phyloP scores from a whole-genome alignment of 2,797 vertebrate species.

The Hippopotamyrus pictus region DNA sequence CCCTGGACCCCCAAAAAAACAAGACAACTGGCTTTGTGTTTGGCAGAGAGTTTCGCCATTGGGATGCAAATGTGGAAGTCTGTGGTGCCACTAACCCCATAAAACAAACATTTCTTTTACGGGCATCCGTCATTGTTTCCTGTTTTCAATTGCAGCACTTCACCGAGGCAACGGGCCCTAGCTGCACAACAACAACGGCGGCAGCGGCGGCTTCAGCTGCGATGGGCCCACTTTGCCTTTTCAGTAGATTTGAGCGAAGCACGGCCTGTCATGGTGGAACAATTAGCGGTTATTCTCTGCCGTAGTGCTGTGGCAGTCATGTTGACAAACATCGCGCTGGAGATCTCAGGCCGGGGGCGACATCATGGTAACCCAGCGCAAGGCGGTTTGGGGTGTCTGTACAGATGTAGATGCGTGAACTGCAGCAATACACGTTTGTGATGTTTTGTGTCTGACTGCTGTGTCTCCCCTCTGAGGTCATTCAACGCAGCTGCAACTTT shows the following conservation, averaged over 20 bases:
- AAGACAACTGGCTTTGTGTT: constrained; percentile 70
- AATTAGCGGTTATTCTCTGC: neutral
- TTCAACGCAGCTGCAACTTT: neutral
- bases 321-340: neutral
- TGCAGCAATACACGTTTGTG: neutral
- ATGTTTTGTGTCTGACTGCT: neutral
- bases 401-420: neutral
- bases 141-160: constrained; percentile 59
- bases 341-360: neutral
- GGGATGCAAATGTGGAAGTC: constrained; percentile 55
- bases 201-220: neutral
- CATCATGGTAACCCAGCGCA: neutral
- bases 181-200: constrained; percentile 40
- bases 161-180: constrained; percentile 47
- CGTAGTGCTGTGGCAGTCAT: neutral
- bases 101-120: constrained; percentile 63
- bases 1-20: constrained; percentile 22
- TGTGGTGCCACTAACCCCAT: constrained; percentile 37
- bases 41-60: constrained; percentile 58
- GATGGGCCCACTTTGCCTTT: neutral
- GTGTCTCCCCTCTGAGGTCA: neutral
- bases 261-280: neutral
- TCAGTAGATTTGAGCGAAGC: neutral
- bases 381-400: neutral
- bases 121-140: constrained; percentile 59